Evolutionary conservation across 2,888 invertebrate genomes (phyloP).

Genomic region (Dolichomitus sp.): DNA sequence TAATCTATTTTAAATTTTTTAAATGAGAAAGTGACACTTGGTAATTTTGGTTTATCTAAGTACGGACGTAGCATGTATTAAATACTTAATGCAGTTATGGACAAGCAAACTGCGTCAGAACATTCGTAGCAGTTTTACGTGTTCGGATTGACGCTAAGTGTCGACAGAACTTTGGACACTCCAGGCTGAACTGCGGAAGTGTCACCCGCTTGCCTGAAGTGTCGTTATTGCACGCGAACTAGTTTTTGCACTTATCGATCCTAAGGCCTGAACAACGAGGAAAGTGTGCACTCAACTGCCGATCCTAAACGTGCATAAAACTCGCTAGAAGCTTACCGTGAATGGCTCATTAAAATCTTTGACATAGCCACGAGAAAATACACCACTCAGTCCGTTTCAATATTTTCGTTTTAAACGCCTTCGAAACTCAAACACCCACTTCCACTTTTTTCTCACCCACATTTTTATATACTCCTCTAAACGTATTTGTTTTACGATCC

Average conservation of each 20-base stretch:
- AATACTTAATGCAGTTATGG: conserved; percentile 31
- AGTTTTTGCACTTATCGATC: conserved; percentile 38
- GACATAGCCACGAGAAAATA: not conserved
- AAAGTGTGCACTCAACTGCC: not conserved
- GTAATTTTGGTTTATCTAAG: not conserved
- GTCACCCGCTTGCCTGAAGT: conserved; percentile 25
- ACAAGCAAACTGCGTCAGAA: conserved; percentile 43
- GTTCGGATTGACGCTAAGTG: conserved; percentile 57
- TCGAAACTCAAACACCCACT: not conserved
- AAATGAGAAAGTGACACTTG: too few species aligned
- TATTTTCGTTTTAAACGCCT: not conserved
- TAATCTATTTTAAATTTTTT: not conserved
- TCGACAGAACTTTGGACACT: conserved; percentile 55
- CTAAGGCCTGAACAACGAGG: not conserved
- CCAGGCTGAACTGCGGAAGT: conserved; percentile 31
- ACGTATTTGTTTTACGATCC: not conserved
- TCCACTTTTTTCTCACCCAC: not conserved
- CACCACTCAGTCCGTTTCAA: not conserved
- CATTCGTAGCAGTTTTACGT: conserved; percentile 41
- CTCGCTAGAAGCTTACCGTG: not conserved
- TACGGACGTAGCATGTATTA: not conserved
- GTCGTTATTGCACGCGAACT: conserved; percentile 6
- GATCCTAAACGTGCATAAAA: conserved; percentile 5
- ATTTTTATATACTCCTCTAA: too few species aligned
- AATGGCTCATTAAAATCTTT: not conserved